These are phyloP conservation scores for Drosophila atroscutellata DNA, from an alignment of 2,888 invertebrate species.

Conservation along the genomic window DNA sequence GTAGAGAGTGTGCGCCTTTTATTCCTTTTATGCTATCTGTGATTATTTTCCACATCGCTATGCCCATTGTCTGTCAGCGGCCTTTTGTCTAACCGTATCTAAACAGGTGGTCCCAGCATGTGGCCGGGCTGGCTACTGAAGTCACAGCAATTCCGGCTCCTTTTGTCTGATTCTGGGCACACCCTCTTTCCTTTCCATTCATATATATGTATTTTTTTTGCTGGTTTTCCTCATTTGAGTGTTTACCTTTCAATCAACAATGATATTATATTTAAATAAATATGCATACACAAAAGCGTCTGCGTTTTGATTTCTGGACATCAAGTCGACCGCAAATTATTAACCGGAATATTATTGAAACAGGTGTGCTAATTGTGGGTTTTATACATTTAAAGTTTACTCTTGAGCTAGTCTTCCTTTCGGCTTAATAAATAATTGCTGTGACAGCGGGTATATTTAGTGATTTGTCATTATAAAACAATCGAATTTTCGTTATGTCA, in stretches of 20 bases:
- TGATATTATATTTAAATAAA: slow-evolving; percentile 59
- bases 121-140: slow-evolving; percentile 54
- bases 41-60: slow-evolving; percentile 79
- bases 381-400: background rate
- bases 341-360: slow-evolving; percentile 30
- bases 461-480: slow-evolving; percentile 77
- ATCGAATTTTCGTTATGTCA: slow-evolving; percentile 75
- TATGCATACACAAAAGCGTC: slow-evolving; percentile 23
- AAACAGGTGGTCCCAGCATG: slow-evolving; percentile 80
- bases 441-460: slow-evolving; percentile 14
- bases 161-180: slow-evolving; percentile 41
- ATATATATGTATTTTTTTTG: background rate
- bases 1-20: slow-evolving; percentile 53
- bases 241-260: slow-evolving; percentile 78
- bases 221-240: slow-evolving; percentile 32
- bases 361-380: slow-evolving; percentile 60
- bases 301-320: slow-evolving; percentile 44
- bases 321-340: slow-evolving; percentile 63
- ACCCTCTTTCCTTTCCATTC: slow-evolving; percentile 3
- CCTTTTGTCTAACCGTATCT: slow-evolving; percentile 67
- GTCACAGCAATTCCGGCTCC: slow-evolving; percentile 32
- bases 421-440: background rate
- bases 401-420: background rate
- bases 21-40: slow-evolving; percentile 75
- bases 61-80: slow-evolving; percentile 63